These are phyloP conservation scores for Brotula barbata DNA, from an alignment of 2,797 vertebrate species.

Conservation along the genomic window DNA sequence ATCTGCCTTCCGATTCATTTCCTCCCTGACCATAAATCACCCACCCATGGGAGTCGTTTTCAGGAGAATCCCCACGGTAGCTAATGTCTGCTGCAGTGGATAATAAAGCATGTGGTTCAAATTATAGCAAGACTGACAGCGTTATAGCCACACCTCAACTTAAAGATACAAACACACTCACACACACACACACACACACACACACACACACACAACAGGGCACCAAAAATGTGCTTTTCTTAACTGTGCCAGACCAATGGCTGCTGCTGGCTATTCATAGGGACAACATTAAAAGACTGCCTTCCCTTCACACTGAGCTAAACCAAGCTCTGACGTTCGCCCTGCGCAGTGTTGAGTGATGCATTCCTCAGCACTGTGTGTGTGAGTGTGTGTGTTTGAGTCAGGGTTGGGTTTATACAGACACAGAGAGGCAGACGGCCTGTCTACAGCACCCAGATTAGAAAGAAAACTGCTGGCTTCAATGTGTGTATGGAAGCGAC, in stretches of 20 bases:
- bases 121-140: conserved; percentile 50
- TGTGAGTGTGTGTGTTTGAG: conserved; percentile 31
- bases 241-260: conserved; percentile 1
- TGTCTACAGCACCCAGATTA: conserved; percentile 75
- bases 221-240: conserved; percentile 10
- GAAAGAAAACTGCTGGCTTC: conserved; percentile 61
- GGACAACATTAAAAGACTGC: conserved; percentile 44
- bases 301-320: conserved; percentile 51
- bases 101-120: conserved; percentile 52
- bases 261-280: conserved; percentile 43
- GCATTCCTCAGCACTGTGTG: conserved; percentile 60
- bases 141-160: conserved; percentile 29
- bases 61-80: conserved; percentile 33
- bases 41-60: conserved; percentile 30
- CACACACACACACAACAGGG: not conserved
- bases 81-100: conserved; percentile 22
- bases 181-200: too few relatives aligned
- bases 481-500: not conserved
- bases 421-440: conserved; percentile 69
- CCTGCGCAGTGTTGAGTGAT: conserved; percentile 59
- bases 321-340: conserved; percentile 52
- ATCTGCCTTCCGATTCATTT: conserved; percentile 1
- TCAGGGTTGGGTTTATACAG: conserved; percentile 63
- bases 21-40: conserved; percentile 30
- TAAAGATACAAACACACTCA: conserved; percentile 19